Percentiles rank a stretch among this genome's conserved stretches.
phyloP scores from a whole-genome alignment of 23 tunicate genomes.

The Phallusia fumigata region DNA sequence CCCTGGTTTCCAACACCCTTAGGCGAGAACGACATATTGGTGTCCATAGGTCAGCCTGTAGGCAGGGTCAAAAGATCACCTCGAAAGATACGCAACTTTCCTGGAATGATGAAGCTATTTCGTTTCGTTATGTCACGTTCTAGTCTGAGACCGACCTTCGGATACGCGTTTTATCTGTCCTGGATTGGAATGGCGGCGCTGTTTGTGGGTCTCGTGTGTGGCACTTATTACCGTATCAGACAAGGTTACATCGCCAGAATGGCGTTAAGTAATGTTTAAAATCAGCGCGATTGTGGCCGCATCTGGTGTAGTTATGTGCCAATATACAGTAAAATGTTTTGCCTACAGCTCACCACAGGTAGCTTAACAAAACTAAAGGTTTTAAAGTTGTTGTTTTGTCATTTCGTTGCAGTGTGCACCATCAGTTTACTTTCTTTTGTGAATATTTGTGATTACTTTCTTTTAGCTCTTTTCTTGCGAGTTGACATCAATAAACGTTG shows the following conservation, averaged over 20 bases:
- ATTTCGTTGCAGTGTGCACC: too few relatives aligned
- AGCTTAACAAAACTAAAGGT: too few relatives aligned
- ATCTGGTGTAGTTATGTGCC: too few relatives aligned
- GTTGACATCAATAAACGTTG: too few relatives aligned
- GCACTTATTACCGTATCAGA: background rate
- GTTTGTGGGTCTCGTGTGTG: background rate
- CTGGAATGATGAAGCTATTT: background rate
- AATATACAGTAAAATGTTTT: too few relatives aligned
- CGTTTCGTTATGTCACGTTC: background rate
- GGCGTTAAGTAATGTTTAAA: background rate
- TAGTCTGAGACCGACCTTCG: background rate
- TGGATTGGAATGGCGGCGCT: background rate
- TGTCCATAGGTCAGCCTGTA: background rate
- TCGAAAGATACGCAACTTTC: background rate
- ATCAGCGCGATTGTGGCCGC: too few relatives aligned
- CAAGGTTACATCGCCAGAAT: background rate
- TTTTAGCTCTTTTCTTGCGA: too few relatives aligned
- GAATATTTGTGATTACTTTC: too few relatives aligned
- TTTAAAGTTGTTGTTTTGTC: too few relatives aligned
- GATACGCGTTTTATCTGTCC: background rate
- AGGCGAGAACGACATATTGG: background rate
- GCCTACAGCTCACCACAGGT: too few relatives aligned
- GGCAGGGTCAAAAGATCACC: background rate
- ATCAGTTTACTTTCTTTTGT: too few relatives aligned
- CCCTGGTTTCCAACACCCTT: background rate